Percentiles rank a stretch among this genome's conserved stretches.
These are phyloP conservation scores for Dicyrtoma fusca DNA, from an alignment of 2,888 invertebrate species.

Conservation along the genomic window DNA sequence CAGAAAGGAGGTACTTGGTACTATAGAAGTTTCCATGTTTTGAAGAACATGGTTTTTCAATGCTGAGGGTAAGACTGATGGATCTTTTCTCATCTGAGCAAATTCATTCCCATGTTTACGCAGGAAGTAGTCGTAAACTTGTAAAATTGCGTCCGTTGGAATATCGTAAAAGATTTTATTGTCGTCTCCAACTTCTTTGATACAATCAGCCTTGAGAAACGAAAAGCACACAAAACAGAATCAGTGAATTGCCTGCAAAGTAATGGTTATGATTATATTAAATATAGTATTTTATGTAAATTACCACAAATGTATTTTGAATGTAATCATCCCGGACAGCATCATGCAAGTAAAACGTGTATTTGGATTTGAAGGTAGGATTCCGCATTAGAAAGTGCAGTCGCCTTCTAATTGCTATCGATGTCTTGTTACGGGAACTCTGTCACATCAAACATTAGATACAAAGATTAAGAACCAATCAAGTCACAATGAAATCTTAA, in stretches of 20 bases:
- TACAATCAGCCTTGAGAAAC: neutral
- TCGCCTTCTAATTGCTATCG: slow-evolving; percentile 47
- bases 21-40: neutral
- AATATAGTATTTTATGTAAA: neutral
- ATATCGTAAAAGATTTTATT: slow-evolving; percentile 34
- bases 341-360: slow-evolving; percentile 38
- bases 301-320: slow-evolving; percentile 33
- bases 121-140: slow-evolving; percentile 36
- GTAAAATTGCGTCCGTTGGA: slow-evolving; percentile 27
- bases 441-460: slow-evolving; percentile 16
- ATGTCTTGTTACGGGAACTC: slow-evolving; percentile 46
- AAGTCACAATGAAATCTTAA: too few relatives aligned
- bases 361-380: slow-evolving; percentile 37
- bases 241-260: neutral
- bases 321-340: slow-evolving; percentile 43
- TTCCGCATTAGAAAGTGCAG: slow-evolving; percentile 50
- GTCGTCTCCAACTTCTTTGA: neutral
- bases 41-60: neutral
- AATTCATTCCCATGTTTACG: slow-evolving; percentile 34
- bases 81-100: neutral
- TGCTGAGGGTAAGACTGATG: neutral
- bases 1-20: neutral
- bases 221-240: neutral
- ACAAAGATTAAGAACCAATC: too few relatives aligned
- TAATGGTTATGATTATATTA: neutral